A percentile compares a stretch with the other conserved stretches of the same genome.
These are phyloP conservation scores for Drosophila melanogaster DNA, from an alignment of 1,140 invertebrate genomes.

Conservation along the genomic window Release_6_plus_ISO1_MT NT_033777.3:7635001-7635500, in stretches of 20 bases:
- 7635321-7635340: constrained; percentile 31
- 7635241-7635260: constrained; percentile 78
- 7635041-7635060: constrained; percentile 26
- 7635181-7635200: constrained; percentile 63
- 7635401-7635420: constrained; percentile 41
- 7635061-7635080: constrained; percentile 1
- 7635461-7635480: constrained; percentile 18
- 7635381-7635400: constrained; percentile 26
- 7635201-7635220: constrained; percentile 37
- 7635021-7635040: constrained; percentile 32
- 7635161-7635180: constrained; percentile 50
- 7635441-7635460: constrained; percentile 31
- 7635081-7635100: constrained; percentile 58
- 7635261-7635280: constrained; percentile 69
- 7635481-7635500: constrained; percentile 6
- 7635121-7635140: constrained; percentile 29
- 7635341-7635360: constrained; percentile 57
- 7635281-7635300: constrained; percentile 34
- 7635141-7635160: constrained; percentile 47
- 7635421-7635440: constrained; percentile 45
- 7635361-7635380: constrained; percentile 74
- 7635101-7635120: constrained; percentile 59
- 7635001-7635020: constrained; percentile 68
- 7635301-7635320: constrained; percentile 44
- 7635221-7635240: constrained; percentile 62